These are phyloP conservation scores for Trichogramma pretiosum DNA, from an alignment of 1,140 invertebrate genomes.

Conservation along the genomic window DNA sequence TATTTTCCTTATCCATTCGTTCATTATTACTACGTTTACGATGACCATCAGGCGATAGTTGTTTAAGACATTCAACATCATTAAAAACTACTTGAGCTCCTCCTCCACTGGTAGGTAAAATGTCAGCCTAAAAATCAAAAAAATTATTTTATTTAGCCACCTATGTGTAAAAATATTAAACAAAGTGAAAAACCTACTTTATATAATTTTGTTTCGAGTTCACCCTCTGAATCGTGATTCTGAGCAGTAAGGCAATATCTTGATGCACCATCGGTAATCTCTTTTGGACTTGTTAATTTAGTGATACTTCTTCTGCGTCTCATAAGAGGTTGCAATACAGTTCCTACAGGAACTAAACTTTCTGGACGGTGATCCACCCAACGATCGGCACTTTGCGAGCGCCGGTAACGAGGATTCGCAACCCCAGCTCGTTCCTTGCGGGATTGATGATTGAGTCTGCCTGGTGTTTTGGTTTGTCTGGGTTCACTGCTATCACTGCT, in stretches of 20 bases:
- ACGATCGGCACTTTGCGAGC: conserved; percentile 70
- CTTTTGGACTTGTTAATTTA: conserved; percentile 58
- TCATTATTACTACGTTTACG: no score
- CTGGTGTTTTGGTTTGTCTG: conserved; percentile 22
- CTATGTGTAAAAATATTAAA: conserved; percentile 15
- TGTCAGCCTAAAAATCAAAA: conserved; percentile 59
- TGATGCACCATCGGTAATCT: conserved; percentile 50
- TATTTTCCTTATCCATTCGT: conserved; percentile 16
- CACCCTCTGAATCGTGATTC: conserved; percentile 81
- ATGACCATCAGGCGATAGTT: conserved; percentile 61
- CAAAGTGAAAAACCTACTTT: conserved; percentile 54
- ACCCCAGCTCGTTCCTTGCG: conserved; percentile 45
- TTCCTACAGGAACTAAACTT: conserved; percentile 64
- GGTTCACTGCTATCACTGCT: not conserved
- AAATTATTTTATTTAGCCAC: no score
- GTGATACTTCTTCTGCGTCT: conserved; percentile 75
- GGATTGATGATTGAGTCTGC: conserved; percentile 27
- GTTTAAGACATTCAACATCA: conserved; percentile 85
- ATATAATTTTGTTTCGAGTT: conserved; percentile 84
- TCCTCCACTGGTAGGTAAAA: conserved; percentile 83
- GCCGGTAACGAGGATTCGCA: conserved; percentile 63
- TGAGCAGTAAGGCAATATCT: conserved; percentile 90
- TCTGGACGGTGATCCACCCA: conserved; percentile 88
- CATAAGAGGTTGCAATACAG: conserved; percentile 79
- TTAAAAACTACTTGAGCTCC: conserved; percentile 93